phyloP scores from a whole-genome alignment of 2,797 vertebrate genomes.

The Gila robusta region DNA sequence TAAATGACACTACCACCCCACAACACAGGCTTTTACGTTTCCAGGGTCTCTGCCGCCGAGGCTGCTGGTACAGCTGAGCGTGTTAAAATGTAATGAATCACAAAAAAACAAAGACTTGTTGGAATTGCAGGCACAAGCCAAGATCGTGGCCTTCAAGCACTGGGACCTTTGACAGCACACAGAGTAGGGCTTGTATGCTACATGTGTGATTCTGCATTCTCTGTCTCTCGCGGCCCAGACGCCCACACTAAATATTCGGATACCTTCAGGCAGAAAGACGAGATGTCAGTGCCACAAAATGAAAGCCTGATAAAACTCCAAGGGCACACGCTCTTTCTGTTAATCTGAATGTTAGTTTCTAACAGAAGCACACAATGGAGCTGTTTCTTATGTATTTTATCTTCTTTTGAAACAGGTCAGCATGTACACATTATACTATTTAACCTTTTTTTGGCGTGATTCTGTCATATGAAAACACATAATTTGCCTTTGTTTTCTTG shows the following conservation, averaged over 20 bases:
- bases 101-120: constrained; percentile 49
- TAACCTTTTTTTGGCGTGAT: neutral
- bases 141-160: constrained; percentile 57
- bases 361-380: neutral
- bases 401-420: neutral
- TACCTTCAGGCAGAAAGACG: constrained; percentile 67
- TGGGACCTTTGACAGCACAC: constrained; percentile 60
- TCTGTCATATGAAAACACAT: neutral
- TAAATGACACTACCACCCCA: constrained; percentile 33
- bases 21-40: constrained; percentile 1
- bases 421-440: neutral
- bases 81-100: constrained; percentile 55
- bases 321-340: neutral
- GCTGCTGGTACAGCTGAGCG: constrained; percentile 26
- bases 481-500: neutral
- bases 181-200: constrained; percentile 45
- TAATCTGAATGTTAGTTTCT: neutral
- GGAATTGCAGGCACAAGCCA: constrained; percentile 52
- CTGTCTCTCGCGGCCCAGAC: constrained; percentile 55
- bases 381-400: neutral
- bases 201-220: constrained; percentile 54
- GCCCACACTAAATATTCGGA: constrained; percentile 54
- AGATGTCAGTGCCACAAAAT: constrained; percentile 67
- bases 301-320: constrained; percentile 56
- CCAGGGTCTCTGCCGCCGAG: neutral